Percentiles rank a stretch among this genome's conserved stretches.
These are phyloP conservation scores for Thysanoteuthis rhombus DNA, from an alignment of 2,888 invertebrate species.

Conservation along the genomic window DNA sequence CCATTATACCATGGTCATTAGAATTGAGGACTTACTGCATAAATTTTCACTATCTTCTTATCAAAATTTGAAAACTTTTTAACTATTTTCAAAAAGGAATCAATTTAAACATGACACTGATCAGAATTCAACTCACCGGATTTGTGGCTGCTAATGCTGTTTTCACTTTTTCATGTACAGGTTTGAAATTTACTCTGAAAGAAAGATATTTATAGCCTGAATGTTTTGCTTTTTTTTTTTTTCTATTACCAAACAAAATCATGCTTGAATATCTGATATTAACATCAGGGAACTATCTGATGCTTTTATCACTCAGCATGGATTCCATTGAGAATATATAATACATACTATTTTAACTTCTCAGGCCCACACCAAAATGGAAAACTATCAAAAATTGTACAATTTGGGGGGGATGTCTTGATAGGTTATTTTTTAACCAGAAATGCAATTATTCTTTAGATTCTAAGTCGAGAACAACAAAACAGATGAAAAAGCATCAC, in stretches of 20 bases:
- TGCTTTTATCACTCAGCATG: background rate
- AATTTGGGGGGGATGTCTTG: too few species aligned
- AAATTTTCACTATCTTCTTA: background rate
- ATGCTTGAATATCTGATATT: background rate
- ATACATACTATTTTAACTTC: background rate
- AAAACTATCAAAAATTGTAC: too few species aligned
- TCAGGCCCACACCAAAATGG: background rate
- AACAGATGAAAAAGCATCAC: too few species aligned
- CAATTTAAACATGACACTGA: background rate
- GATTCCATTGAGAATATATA: background rate
- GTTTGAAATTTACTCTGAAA: slow-evolving; percentile 62
- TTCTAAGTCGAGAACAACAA: too few species aligned
- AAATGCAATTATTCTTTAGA: too few species aligned
- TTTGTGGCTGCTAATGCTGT: slow-evolving; percentile 87
- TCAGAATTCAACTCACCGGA: slow-evolving; percentile 70
- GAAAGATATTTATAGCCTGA: slow-evolving; percentile 32
- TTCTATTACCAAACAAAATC: background rate
- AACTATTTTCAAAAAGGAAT: background rate
- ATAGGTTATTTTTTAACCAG: too few species aligned
- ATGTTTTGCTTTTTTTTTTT: background rate
- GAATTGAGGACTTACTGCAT: too few species aligned
- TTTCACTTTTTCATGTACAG: slow-evolving; percentile 71
- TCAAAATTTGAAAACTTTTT: too few species aligned
- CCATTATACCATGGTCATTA: too few species aligned
- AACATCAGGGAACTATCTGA: background rate